Evolutionary conservation across 1,140 invertebrate genomes (phyloP).

Genomic region (Ostrea edulis): DNA sequence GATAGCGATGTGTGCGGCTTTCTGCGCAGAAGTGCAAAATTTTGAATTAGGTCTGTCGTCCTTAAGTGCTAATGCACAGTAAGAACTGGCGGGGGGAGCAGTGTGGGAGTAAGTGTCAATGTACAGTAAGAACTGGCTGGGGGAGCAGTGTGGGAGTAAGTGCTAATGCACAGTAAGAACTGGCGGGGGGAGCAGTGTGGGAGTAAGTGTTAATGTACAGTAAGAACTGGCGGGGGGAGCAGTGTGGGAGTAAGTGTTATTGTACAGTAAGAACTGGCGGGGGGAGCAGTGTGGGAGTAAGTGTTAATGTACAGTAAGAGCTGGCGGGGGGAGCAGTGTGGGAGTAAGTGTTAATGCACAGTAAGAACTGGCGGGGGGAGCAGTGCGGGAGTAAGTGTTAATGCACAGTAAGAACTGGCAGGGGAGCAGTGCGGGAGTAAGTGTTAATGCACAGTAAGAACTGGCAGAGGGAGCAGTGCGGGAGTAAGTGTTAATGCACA

Average conservation of each 20-base stretch:
- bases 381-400: constrained; percentile 92
- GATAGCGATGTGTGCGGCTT: no score
- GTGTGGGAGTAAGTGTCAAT: constrained; percentile 89
- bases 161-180: not conserved
- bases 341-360: constrained; percentile 83
- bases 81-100: constrained; percentile 90
- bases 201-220: constrained; percentile 82
- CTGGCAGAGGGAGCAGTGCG: constrained; percentile 96
- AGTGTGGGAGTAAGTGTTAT: constrained; percentile 91
- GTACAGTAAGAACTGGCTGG: constrained; percentile 76
- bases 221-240: constrained; percentile 88
- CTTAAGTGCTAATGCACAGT: constrained; percentile 77
- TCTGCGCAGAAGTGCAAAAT: no score
- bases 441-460: not conserved
- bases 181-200: constrained; percentile 97
- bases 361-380: constrained; percentile 87
- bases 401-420: not conserved
- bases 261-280: constrained; percentile 81
- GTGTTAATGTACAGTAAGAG: not conserved
- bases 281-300: constrained; percentile 97
- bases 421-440: constrained; percentile 97
- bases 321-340: constrained; percentile 96
- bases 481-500: constrained; percentile 83
- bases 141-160: constrained; percentile 96
- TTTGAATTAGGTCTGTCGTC: no score